These are phyloP conservation scores for Lampris incognitus DNA, from an alignment of 2,113 vertebrate species.

Conservation along the genomic window DNA sequence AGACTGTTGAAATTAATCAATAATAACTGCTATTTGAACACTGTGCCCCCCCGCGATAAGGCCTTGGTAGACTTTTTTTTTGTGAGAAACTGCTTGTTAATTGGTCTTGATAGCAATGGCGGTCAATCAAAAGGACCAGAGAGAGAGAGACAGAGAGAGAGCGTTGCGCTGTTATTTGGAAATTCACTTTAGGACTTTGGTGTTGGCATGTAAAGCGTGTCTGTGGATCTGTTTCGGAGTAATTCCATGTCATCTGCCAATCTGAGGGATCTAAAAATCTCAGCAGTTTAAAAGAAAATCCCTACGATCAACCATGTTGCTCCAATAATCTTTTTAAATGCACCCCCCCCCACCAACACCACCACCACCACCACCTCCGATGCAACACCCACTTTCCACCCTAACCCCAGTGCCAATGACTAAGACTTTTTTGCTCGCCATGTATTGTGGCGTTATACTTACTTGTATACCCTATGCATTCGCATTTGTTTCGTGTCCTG, in stretches of 20 bases:
- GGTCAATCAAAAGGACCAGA: not conserved
- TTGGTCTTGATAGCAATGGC: not conserved
- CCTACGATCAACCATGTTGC: slow-evolving; percentile 37
- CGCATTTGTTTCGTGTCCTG: slow-evolving; percentile 44
- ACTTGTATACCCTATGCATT: slow-evolving; percentile 77
- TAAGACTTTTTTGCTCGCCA: slow-evolving; percentile 61
- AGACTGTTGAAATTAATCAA: slow-evolving; percentile 77
- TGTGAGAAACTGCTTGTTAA: slow-evolving; percentile 42
- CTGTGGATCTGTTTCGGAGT: slow-evolving; percentile 45
- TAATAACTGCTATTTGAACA: slow-evolving; percentile 71
- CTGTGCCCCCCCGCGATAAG: slow-evolving; percentile 71
- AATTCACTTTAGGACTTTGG: slow-evolving; percentile 60
- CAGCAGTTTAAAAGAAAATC: slow-evolving; percentile 20
- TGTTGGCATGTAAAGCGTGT: slow-evolving; percentile 58
- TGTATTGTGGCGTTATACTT: slow-evolving; percentile 60
- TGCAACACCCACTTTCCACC: slow-evolving; percentile 1
- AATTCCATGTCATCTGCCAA: slow-evolving; percentile 38
- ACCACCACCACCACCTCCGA: not conserved
- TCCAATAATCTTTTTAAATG: too few relatives aligned
- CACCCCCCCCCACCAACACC: not conserved
- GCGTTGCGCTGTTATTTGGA: slow-evolving; percentile 36
- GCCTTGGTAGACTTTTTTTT: slow-evolving; percentile 73
- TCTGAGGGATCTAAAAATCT: slow-evolving; percentile 29
- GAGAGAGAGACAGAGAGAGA: slow-evolving; percentile 18
- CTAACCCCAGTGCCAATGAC: slow-evolving; percentile 72